phyloP scores from a whole-genome alignment of 2,797 vertebrate species.

The Pangasius krempfi region DNA sequence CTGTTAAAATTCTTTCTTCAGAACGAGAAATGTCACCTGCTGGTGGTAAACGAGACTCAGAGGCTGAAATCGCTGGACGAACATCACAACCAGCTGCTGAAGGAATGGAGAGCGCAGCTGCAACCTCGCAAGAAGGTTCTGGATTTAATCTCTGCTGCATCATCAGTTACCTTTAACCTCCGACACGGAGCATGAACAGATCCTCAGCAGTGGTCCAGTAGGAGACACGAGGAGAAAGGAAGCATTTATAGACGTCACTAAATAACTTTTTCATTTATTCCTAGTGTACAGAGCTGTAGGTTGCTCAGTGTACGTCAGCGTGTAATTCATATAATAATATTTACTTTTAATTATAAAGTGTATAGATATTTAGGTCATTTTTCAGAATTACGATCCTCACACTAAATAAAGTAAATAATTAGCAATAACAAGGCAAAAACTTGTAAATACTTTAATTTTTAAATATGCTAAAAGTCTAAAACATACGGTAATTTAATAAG shows the following conservation, averaged over 20 bases:
- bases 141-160: not conserved
- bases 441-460: not conserved
- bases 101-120: conserved; percentile 89
- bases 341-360: not conserved
- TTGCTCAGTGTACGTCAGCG: not conserved
- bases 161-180: not conserved
- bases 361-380: no score
- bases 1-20: conserved; percentile 57
- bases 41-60: conserved; percentile 93
- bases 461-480: not conserved
- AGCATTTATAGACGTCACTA: not conserved
- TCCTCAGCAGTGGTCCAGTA: not conserved
- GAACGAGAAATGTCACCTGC: conserved; percentile 96
- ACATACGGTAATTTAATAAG: not conserved
- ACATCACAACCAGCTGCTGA: conserved; percentile 84
- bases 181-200: not conserved
- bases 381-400: not conserved
- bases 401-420: not conserved
- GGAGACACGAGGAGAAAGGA: not conserved
- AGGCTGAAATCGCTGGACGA: conserved; percentile 92
- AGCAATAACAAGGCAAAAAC: no score
- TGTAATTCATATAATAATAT: not conserved
- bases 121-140: conserved; percentile 89
- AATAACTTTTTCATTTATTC: not conserved
- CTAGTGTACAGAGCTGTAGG: not conserved